Evolutionary conservation across 2,888 invertebrate genomes (phyloP).

Genomic region (Thalpophila matura): DNA sequence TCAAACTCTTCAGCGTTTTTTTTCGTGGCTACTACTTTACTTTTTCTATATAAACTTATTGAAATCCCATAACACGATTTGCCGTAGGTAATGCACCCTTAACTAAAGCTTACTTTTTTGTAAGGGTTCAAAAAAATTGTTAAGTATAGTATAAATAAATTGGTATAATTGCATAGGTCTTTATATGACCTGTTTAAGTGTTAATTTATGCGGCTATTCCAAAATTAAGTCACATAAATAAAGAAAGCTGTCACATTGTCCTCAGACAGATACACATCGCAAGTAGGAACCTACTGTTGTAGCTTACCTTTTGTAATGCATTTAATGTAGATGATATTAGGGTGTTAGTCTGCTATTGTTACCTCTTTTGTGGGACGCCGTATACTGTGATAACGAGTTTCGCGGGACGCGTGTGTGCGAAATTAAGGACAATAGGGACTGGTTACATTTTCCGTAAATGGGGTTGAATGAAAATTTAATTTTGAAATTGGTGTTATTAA

Average conservation of each 20-base stretch:
- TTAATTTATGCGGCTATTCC: neutral
- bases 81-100: too few species aligned
- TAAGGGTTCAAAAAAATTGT: too few species aligned
- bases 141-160: too few species aligned
- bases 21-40: too few species aligned
- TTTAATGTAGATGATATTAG: conserved; percentile 36
- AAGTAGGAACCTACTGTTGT: conserved; percentile 25
- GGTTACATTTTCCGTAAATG: conserved; percentile 5
- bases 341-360: conserved; percentile 26
- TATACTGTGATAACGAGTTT: conserved; percentile 26
- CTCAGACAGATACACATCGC: conserved; percentile 37
- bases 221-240: neutral
- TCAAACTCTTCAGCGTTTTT: too few species aligned
- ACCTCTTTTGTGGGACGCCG: conserved; percentile 26
- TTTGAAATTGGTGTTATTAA: neutral
- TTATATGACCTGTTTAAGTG: neutral
- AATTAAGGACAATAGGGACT: conserved; percentile 21
- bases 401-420: conserved; percentile 17
- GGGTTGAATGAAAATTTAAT: conserved; percentile 15
- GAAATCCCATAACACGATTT: too few species aligned
- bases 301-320: conserved; percentile 32
- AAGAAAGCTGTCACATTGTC: neutral
- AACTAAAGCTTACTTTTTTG: too few species aligned
- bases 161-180: too few species aligned
- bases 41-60: too few species aligned